Percentiles rank a stretch among this genome's conserved stretches.
These are phyloP conservation scores for Cyanoderma ruficeps DNA, from an alignment of 2,113 vertebrate species.

Conservation along the genomic window DNA sequence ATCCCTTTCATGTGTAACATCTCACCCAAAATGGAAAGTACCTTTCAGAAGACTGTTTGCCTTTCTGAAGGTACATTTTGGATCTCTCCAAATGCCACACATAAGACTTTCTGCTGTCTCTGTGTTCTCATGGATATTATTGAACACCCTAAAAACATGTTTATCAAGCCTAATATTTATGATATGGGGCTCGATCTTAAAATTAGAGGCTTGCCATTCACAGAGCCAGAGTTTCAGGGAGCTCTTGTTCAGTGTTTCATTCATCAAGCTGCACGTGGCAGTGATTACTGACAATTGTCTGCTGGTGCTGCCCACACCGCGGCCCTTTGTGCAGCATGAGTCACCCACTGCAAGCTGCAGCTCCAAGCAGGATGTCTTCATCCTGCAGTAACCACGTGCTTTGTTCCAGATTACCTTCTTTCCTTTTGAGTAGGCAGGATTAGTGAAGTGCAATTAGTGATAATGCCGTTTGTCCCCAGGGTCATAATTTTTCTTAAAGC, in stretches of 20 bases:
- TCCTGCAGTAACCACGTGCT: background rate
- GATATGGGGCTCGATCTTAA: background rate
- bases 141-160: background rate
- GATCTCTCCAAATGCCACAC: background rate
- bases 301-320: constrained; percentile 2
- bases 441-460: constrained; percentile 16
- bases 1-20: background rate
- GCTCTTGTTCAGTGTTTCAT: background rate
- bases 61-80: background rate
- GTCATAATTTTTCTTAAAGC: background rate
- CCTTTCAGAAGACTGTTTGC: background rate
- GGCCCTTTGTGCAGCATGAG: background rate
- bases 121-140: background rate
- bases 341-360: background rate
- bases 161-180: constrained; percentile 2
- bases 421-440: constrained; percentile 4
- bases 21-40: background rate
- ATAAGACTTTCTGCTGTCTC: background rate
- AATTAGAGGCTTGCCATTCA: constrained; percentile 3
- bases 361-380: constrained; percentile 22
- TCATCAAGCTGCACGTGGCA: background rate
- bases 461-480: background rate
- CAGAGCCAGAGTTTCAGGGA: background rate
- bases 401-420: constrained; percentile 9
- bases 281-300: constrained; percentile 10